These are phyloP conservation scores for Esox lucius DNA, from an alignment of 2,797 vertebrate genomes.

Conservation along the genomic window DNA sequence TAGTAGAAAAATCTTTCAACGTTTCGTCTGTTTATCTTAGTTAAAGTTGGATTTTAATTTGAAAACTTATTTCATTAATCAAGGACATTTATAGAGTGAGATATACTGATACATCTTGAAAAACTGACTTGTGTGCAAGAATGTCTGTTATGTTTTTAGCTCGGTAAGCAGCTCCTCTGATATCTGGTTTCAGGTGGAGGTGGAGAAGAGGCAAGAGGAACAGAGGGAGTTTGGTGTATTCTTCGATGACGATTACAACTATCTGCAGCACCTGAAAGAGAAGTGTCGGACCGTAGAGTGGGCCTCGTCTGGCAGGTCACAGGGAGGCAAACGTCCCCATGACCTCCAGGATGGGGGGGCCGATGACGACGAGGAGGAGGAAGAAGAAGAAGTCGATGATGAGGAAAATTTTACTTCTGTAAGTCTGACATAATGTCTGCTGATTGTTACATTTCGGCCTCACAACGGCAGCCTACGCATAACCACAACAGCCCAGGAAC, in stretches of 20 bases:
- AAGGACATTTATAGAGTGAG: neutral
- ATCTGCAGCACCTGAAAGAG: conserved; percentile 95
- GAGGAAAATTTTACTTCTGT: conserved; percentile 64
- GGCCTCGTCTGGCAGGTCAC: conserved; percentile 59
- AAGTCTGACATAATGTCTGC: conserved; percentile 48
- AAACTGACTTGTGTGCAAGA: neutral
- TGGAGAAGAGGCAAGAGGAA: conserved; percentile 83
- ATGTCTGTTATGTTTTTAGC: neutral
- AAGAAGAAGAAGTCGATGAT: conserved; percentile 43
- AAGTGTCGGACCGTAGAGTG: conserved; percentile 75
- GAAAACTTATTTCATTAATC: neutral
- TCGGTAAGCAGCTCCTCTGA: neutral
- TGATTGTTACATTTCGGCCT: neutral
- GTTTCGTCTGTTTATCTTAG: neutral
- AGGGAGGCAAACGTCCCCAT: conserved; percentile 34
- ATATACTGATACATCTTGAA: neutral
- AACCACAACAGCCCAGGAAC: too few relatives aligned
- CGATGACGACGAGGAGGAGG: conserved; percentile 46
- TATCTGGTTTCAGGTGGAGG: conserved; percentile 58
- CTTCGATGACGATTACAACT: conserved; percentile 95
- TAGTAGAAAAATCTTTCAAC: neutral
- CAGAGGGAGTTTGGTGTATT: conserved; percentile 91
- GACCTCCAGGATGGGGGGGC: conserved; percentile 60
- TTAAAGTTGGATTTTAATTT: neutral
- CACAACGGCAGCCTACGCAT: too few relatives aligned